phyloP scores from a whole-genome alignment of 53 echinoderm and acorn worm species.

The Actinopyga echinites region DNA sequence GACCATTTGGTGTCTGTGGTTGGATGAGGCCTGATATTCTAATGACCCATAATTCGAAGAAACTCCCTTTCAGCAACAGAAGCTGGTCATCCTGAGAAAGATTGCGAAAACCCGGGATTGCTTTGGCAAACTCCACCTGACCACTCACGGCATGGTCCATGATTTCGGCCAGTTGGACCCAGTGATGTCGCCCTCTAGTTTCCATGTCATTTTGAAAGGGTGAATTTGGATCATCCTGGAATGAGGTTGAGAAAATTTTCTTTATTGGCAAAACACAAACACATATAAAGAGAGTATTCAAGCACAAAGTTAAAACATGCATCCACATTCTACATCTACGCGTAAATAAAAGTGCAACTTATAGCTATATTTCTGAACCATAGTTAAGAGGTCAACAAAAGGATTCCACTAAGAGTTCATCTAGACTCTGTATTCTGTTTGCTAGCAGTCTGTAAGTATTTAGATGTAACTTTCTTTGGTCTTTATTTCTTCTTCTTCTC shows the following conservation, averaged over 20 bases:
- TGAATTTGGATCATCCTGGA: conserved; percentile 65
- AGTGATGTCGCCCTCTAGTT: conserved; percentile 73
- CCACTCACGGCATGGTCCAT: conserved; percentile 96
- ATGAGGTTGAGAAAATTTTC: neutral
- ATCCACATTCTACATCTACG: too few species aligned
- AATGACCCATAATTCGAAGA: conserved; percentile 93
- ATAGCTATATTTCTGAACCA: too few species aligned
- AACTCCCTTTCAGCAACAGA: conserved; percentile 85
- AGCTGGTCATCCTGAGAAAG: conserved; percentile 98
- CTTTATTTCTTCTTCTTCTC: too few species aligned
- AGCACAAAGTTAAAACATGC: too few species aligned
- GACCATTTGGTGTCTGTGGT: conserved; percentile 61
- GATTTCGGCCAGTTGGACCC: conserved; percentile 90
- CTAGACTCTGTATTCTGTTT: too few species aligned
- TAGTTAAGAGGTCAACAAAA: too few species aligned
- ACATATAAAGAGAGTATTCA: too few species aligned
- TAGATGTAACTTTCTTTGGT: too few species aligned
- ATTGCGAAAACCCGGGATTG: conserved; percentile 94
- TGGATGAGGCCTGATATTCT: conserved; percentile 81
- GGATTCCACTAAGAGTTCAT: too few species aligned
- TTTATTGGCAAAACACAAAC: too few species aligned
- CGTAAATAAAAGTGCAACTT: too few species aligned
- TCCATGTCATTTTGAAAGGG: conserved; percentile 68
- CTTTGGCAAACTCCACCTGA: conserved; percentile 99
- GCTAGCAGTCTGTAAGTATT: too few species aligned